A percentile compares a stretch with the other conserved stretches of the same genome.
These are phyloP conservation scores for Mus musculus DNA, from an alignment of 2,113 vertebrate genomes.

Conservation along the genomic window DNA sequence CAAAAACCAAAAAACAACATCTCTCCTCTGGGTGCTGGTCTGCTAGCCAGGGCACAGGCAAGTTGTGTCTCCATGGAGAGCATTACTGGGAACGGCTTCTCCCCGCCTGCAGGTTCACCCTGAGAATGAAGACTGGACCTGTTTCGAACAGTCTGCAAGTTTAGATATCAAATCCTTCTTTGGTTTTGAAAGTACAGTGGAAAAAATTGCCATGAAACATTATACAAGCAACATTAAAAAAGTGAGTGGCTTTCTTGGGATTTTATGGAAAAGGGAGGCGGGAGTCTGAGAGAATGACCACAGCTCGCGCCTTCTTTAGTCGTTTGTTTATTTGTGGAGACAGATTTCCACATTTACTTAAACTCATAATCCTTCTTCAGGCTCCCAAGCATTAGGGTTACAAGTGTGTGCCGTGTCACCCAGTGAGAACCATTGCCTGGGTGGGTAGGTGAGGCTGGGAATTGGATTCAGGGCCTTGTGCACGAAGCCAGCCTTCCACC, in stretches of 20 bases:
- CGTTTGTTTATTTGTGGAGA: not conserved
- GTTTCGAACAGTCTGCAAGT: constrained; percentile 97
- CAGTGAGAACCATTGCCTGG: not conserved
- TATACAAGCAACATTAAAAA: constrained; percentile 98
- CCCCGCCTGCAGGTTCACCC: constrained; percentile 92
- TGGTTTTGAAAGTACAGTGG: constrained; percentile 97
- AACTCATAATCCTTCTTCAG: not conserved
- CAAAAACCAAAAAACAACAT: too few relatives aligned
- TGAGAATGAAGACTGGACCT: constrained; percentile 98
- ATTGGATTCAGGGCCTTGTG: not conserved
- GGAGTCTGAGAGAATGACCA: not conserved
- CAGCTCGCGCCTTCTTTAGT: not conserved
- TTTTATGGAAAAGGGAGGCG: not conserved
- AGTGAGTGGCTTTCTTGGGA: constrained; percentile 82
- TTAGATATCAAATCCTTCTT: constrained; percentile 99
- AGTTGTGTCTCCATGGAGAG: rapidly evolving
- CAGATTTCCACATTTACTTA: not conserved
- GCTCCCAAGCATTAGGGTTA: not conserved
- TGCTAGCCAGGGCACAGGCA: not conserved
- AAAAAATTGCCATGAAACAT: constrained; percentile 98
- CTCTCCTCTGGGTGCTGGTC: not conserved
- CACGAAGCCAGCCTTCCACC: not conserved
- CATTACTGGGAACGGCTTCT: not conserved
- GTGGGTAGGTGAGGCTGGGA: not conserved
- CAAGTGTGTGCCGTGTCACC: too few relatives aligned